Evolutionary conservation across 2,797 vertebrate species (phyloP), one percentile per base, ranked within the genome.

Genomic region (Botia almorhae): DNA sequence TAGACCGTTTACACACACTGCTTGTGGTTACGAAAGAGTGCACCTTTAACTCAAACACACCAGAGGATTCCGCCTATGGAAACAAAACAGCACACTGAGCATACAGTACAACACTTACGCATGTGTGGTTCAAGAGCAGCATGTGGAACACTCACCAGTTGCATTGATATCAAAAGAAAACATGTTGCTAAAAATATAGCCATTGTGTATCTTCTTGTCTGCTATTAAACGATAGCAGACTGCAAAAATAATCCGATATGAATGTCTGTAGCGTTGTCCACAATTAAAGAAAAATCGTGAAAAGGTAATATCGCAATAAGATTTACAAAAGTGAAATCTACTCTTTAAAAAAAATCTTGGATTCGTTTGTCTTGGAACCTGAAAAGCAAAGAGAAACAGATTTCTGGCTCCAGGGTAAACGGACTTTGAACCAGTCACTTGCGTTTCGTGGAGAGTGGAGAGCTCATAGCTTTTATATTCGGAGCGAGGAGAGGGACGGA

Each of bases 41-140:
- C 43, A 98, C 93, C 88, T 95, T 96, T 84, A 98, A 88, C 85
- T 97, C 96, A 60, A 98, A 97, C 71, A 96, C 91, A 1, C 95
- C 96, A 0, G 93, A 91, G 1, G 89, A 92, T 14, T 81, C 56
- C 0, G 84, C 90, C 96, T 98, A 88, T n/a, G 16, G 21, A 36
- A 46, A 33, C 1, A 60, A 81, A 74, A 64, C 7, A 80, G 61
- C 39, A 5, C 29, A 23, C 48, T 0, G 48, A 1, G 8, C 10
- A 13, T 23, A 16, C n/a, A 43, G 39, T 17, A 8, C 23, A 39
- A 3, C 55, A 8, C 29, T 39, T 65, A 33, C 33, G 33, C 33
- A 2, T 26, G 23, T 26, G 2, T 26, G 3, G 3, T 5, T 33
- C 33, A 33, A 33, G 4, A 3, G 33, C 33, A 7, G 17, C 29